Evolutionary conservation across 2,113 vertebrate genomes (phyloP).

Genomic region (Camelus bactrianus): DNA sequence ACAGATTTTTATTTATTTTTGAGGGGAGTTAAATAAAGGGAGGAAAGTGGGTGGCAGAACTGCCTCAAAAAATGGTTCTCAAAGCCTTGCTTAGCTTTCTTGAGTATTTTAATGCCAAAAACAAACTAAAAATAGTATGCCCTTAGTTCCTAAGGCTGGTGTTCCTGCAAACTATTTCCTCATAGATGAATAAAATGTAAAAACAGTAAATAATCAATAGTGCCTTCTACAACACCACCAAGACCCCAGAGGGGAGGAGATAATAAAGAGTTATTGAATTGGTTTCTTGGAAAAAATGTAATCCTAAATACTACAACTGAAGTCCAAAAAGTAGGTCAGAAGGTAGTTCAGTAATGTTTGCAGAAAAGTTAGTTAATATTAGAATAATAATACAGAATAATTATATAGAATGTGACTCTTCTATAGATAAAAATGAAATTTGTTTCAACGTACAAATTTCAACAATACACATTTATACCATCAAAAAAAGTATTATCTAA

Average conservation of each 20-base stretch:
- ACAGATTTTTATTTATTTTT: conserved; percentile 49
- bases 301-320: not conserved
- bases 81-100: not conserved
- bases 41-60: not conserved
- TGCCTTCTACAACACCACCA: not conserved
- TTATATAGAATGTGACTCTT: not conserved
- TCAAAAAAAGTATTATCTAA: not conserved
- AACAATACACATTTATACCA: not conserved
- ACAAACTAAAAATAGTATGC: not conserved
- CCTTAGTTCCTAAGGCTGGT: not conserved
- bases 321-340: not conserved
- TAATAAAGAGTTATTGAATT: conserved; percentile 14
- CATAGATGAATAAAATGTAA: not conserved
- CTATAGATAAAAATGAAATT: conserved; percentile 13
- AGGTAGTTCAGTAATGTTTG: not conserved
- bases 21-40: not conserved
- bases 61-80: not conserved
- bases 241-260: not conserved
- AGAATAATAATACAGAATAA: not conserved
- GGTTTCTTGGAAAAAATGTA: not conserved
- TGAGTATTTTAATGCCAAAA: not conserved
- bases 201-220: conserved; percentile 17
- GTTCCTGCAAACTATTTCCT: not conserved
- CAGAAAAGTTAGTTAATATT: conserved; percentile 25
- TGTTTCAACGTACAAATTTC: conserved; percentile 21